These are phyloP conservation scores for Nothura maculosa DNA, from an alignment of 2,797 vertebrate genomes.

Conservation along the genomic window DNA sequence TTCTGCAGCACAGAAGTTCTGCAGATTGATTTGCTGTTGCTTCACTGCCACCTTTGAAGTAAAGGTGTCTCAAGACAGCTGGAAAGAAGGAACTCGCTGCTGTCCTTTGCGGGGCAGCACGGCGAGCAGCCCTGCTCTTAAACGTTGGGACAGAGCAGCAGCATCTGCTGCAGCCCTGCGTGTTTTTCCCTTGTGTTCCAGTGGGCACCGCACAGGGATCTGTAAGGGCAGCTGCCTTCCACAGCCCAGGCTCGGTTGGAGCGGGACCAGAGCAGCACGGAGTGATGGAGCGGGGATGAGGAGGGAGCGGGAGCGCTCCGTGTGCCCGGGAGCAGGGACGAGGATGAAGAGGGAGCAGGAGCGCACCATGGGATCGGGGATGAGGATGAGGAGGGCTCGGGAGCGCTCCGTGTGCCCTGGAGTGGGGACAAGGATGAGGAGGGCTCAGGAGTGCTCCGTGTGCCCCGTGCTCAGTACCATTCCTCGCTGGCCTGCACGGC, in stretches of 20 bases:
- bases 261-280: too few species aligned
- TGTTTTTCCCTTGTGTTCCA: neutral
- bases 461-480: constrained; percentile 85
- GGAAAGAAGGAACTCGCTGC: neutral
- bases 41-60: neutral
- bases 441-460: too few species aligned
- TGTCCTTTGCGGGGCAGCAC: neutral
- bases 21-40: neutral
- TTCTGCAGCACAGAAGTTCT: neutral
- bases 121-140: neutral
- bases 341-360: neutral
- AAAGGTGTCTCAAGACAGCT: neutral
- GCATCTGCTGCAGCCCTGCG: neutral
- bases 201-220: neutral
- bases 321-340: too few species aligned
- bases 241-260: neutral
- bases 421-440: too few species aligned
- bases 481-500: constrained; percentile 89
- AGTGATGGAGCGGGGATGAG: too few species aligned
- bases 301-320: too few species aligned
- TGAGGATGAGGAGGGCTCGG: too few species aligned
- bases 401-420: too few species aligned
- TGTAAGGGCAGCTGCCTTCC: neutral
- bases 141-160: neutral
- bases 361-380: too few species aligned